Evolutionary conservation across 1,140 invertebrate genomes (phyloP).

Genomic region (Pogonomyrmex californicus): DNA sequence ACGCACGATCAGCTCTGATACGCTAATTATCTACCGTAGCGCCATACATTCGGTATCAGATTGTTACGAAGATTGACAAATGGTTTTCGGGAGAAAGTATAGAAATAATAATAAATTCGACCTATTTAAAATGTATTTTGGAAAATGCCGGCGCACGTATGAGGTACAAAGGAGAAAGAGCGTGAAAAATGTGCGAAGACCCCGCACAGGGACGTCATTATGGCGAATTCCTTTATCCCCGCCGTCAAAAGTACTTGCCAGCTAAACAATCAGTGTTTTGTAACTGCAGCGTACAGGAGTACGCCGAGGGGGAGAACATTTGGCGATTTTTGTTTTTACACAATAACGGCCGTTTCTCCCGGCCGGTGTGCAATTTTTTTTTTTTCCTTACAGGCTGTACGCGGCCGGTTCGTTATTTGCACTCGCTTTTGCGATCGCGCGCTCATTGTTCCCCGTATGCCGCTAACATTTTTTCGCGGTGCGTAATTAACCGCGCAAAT

Average conservation of each 20-base stretch:
- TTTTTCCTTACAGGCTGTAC: conserved; percentile 1
- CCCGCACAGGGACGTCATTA: neutral
- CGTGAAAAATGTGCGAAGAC: neutral
- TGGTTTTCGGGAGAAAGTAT: neutral
- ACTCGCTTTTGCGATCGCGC: conserved; percentile 52
- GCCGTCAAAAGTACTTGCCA: neutral
- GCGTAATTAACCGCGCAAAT: conserved; percentile 65
- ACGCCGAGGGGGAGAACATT: neutral
- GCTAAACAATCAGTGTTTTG: conserved; percentile 10
- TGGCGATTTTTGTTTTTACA: conserved; percentile 38
- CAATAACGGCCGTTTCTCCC: conserved; percentile 30
- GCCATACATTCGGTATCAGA: neutral
- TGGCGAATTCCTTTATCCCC: neutral
- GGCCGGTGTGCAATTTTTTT: neutral
- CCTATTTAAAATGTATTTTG: neutral
- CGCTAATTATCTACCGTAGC: conserved; percentile 5
- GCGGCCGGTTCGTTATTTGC: conserved; percentile 55
- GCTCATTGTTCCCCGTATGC: conserved; percentile 52
- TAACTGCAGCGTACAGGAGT: neutral
- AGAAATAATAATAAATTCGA: neutral
- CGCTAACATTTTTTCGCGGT: conserved; percentile 51
- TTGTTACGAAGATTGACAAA: neutral
- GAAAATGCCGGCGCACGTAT: neutral
- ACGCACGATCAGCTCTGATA: neutral
- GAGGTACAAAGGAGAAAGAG: neutral